Evolutionary conservation across 2,797 vertebrate species (phyloP), one percentile per base, ranked within the genome.

Genomic region (Philypnodon macrostomus): DNA sequence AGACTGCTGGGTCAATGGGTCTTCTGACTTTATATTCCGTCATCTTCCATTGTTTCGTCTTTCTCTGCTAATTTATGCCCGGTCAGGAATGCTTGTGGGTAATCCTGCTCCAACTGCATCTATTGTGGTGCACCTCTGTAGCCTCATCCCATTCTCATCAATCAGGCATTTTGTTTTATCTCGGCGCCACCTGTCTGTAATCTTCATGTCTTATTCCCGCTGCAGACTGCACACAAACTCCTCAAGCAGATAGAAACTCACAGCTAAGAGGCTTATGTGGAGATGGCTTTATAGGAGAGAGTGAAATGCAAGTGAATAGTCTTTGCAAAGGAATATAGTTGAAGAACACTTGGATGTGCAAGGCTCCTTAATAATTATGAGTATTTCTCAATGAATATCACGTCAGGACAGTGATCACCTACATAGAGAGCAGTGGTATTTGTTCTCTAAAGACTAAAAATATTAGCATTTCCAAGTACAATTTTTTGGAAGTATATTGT

Each of bases 31-130:
- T 50, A 72, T 68, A 58, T 66, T 37, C 47, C 55, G 14, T 56
- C n/a, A 26, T 69, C 27, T 67, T 23, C 51, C 19, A 12, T 65
- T 59, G 45, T 39, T 49, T 52, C 52, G 46, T 58, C 58, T 60
- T 31, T 33, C 16, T 36, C 34, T 19, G 11, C 35, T 74, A 73
- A 80, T 81, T 64, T 67, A 77, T 75, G 75, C 68, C 62, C 47
- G 13, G 62, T 70, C 70, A 77, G 63, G 66, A 40, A 67, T 63
- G 47, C 37, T 47, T 63, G 8, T 33, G 18, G 2, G 42, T 69
- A 66, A 63, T 73, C 60, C 53, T 35, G 31, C 53, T 56, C 31
- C 27, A 9, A 47, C 32, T 19, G 21, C 35, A 50, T 58, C 44
- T 45, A 32, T 62, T 53, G 23, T 23, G 50, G 33, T 36, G n/a